A percentile compares a stretch with the other conserved stretches of the same genome.
Evolutionary conservation across 2,888 invertebrate species (phyloP).

Genomic region (Cryptocheilus praepositus): DNA sequence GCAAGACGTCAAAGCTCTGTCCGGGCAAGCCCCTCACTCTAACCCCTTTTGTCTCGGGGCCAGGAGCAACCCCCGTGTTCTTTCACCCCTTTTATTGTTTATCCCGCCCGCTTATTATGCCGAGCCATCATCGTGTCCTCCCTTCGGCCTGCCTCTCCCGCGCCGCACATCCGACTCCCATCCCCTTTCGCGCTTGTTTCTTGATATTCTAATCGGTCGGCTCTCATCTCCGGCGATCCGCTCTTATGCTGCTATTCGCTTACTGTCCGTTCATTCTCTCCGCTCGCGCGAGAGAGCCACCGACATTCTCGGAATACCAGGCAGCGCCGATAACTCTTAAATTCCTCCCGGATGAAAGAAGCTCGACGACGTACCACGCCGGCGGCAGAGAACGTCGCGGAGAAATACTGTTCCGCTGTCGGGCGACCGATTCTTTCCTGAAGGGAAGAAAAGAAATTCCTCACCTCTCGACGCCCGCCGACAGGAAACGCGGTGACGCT

Average conservation of each 20-base stretch:
- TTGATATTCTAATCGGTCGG: constrained; percentile 69
- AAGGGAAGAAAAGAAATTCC: constrained; percentile 42
- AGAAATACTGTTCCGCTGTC: constrained; percentile 43
- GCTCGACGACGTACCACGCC: constrained; percentile 26
- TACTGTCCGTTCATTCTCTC: constrained; percentile 6
- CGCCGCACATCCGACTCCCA: too few relatives aligned
- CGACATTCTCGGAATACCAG: constrained; percentile 45
- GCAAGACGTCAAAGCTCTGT: constrained; percentile 68
- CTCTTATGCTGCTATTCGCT: constrained; percentile 2
- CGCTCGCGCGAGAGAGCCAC: neutral
- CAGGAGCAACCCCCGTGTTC: constrained; percentile 36
- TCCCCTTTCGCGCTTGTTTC: constrained; percentile 37
- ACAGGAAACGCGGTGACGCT: constrained; percentile 9
- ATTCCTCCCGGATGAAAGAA: constrained; percentile 54
- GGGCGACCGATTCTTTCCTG: constrained; percentile 30
- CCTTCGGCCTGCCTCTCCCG: neutral
- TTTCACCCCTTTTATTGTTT: constrained; percentile 67
- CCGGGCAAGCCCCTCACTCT: constrained; percentile 38
- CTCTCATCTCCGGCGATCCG: constrained; percentile 32
- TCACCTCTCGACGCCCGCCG: constrained; percentile 3
- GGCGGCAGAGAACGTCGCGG: constrained; percentile 37
- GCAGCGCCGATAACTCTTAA: constrained; percentile 49
- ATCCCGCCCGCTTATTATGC: constrained; percentile 66
- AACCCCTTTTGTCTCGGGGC: constrained; percentile 53
- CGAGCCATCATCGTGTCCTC: constrained; percentile 20